Percentiles rank a stretch among this genome's conserved stretches.
These are phyloP conservation scores for Drosophila infuscata DNA, from an alignment of 2,888 invertebrate species.

Conservation along the genomic window DNA sequence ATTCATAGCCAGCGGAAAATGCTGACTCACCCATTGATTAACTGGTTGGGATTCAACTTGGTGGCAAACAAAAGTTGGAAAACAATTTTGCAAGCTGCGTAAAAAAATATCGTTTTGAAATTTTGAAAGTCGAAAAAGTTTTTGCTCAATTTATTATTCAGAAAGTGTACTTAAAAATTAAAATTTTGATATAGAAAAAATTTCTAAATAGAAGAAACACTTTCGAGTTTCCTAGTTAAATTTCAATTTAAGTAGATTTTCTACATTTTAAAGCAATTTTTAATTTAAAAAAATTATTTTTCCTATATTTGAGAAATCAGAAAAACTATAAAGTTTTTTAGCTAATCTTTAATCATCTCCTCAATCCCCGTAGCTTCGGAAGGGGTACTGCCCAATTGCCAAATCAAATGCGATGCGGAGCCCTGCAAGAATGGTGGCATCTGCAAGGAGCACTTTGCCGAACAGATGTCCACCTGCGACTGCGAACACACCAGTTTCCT, in stretches of 20 bases:
- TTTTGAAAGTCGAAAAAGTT: background rate
- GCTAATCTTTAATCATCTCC: background rate
- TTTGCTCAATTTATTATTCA: background rate
- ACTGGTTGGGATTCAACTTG: background rate
- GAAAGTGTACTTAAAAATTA: too few species aligned
- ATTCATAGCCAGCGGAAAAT: background rate
- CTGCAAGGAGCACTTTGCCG: conserved; percentile 95
- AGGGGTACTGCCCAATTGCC: conserved; percentile 92
- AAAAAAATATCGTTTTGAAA: background rate
- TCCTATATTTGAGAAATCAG: too few species aligned
- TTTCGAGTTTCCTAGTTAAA: too few species aligned
- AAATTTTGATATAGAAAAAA: too few species aligned
- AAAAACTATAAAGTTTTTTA: background rate
- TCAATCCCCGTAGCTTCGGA: conserved; percentile 85
- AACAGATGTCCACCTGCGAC: conserved; percentile 94
- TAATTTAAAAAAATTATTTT: too few species aligned
- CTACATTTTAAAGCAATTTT: too few species aligned
- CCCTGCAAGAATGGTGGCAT: conserved; percentile 95
- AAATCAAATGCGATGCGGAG: conserved; percentile 94
- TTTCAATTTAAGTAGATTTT: too few species aligned
- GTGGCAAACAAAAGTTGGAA: background rate
- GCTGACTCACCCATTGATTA: background rate
- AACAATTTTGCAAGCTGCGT: background rate
- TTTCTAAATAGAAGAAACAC: too few species aligned
- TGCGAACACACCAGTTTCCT: conserved; percentile 96